phyloP scores from a whole-genome alignment of 2,113 vertebrate genomes.

The Cavia porcellus region DNA sequence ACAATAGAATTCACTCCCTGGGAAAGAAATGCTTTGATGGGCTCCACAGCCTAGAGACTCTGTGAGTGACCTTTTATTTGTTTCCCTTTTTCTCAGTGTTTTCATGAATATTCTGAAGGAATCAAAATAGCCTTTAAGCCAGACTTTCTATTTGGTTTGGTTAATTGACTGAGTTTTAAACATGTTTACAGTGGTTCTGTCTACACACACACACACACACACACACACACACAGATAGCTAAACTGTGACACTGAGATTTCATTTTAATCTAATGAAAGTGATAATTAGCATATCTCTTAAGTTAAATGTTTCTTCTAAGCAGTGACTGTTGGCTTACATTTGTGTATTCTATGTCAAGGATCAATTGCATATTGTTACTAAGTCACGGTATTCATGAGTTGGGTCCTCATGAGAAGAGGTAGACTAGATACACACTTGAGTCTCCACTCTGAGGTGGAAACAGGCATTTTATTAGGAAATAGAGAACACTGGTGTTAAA shows the following conservation, averaged over 20 bases:
- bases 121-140: constrained; percentile 86
- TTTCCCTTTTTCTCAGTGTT: constrained; percentile 85
- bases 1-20: constrained; percentile 94
- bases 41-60: constrained; percentile 93
- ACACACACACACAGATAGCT: neutral
- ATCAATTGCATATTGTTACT: neutral
- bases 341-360: neutral
- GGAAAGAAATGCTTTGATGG: constrained; percentile 94
- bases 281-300: constrained; percentile 35
- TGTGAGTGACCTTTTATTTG: constrained; percentile 94
- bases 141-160: constrained; percentile 83
- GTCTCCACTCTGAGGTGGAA: neutral
- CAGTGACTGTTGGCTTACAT: constrained; percentile 14
- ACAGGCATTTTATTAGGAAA: neutral
- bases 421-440: neutral
- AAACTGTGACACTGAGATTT: constrained; percentile 65
- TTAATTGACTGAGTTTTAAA: constrained; percentile 81
- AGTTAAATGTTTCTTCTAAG: constrained; percentile 53
- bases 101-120: constrained; percentile 89
- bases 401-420: neutral
- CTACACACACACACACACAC: constrained; percentile 57
- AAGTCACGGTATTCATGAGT: neutral
- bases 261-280: constrained; percentile 50
- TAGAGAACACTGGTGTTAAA: neutral
- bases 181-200: constrained; percentile 78